These are phyloP conservation scores for Mormyrus hasselquistii DNA, from an alignment of 2,797 vertebrate species.

Conservation along the genomic window DNA sequence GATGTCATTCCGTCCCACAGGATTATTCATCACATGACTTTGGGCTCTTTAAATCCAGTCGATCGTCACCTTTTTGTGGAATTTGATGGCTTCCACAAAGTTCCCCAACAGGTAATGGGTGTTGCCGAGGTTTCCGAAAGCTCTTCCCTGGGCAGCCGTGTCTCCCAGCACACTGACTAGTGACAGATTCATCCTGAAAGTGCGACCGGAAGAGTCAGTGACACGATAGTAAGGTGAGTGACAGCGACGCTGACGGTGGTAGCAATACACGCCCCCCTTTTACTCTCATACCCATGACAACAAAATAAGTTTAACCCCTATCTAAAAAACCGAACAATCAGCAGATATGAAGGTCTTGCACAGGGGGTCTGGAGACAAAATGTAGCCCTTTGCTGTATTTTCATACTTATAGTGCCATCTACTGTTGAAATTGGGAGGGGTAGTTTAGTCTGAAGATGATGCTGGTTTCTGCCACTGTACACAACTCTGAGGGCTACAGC, in stretches of 20 bases:
- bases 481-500: not conserved
- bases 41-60: not conserved
- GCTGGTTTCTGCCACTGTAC: not conserved
- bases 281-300: not conserved
- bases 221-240: not conserved
- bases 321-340: not conserved
- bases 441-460: not conserved
- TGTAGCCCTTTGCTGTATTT: not conserved
- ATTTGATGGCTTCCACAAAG: conserved; percentile 84
- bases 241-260: not conserved
- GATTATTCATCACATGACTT: not conserved
- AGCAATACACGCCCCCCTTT: not conserved
- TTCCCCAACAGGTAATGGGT: conserved; percentile 92
- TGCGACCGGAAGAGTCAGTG: not conserved
- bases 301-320: not conserved
- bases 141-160: conserved; percentile 86
- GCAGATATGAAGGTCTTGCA: not conserved
- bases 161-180: conserved; percentile 92
- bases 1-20: not conserved
- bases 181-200: conserved; percentile 81
- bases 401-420: conserved; percentile 17
- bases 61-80: conserved; percentile 86
- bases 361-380: not conserved
- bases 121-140: conserved; percentile 92
- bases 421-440: not conserved